Conservation (phyloP, 2,797 vertebrate genomes). For the Sebastes miniatus region DNA sequence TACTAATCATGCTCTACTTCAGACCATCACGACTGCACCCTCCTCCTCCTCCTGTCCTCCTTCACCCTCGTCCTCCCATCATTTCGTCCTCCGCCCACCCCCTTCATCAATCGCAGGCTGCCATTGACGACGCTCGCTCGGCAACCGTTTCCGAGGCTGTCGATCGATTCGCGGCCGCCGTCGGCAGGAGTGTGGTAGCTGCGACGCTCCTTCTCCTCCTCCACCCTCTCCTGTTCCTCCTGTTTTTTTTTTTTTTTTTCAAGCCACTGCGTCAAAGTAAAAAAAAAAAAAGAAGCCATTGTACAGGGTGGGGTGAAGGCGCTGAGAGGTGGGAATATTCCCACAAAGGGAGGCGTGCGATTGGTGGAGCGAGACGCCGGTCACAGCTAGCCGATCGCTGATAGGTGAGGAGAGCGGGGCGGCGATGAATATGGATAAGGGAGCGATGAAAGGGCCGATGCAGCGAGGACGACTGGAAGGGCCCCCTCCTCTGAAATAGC, state of each 20-base stretch:
- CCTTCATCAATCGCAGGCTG: conserved; percentile 44
- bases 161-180: conserved; percentile 62
- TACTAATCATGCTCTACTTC: conserved; percentile 66
- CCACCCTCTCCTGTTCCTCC: conserved; percentile 22
- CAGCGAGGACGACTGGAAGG: conserved; percentile 51
- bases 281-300: conserved; percentile 64
- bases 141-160: conserved; percentile 48
- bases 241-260: conserved; percentile 60
- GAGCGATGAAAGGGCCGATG: conserved; percentile 74
- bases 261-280: conserved; percentile 83
- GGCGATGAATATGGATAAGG: conserved; percentile 83
- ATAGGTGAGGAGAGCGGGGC: conserved; percentile 66
- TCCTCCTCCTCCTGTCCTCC: conserved; percentile 23
- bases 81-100: conserved; percentile 25
- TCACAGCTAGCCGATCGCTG: conserved; percentile 55
- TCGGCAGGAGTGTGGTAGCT: conserved; percentile 59
- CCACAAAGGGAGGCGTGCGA: conserved; percentile 55
- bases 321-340: conserved; percentile 58
- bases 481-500: conserved; percentile 58
- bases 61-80: conserved; percentile 38
- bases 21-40: conserved; percentile 47
- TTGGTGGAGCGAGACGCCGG: conserved; percentile 70
- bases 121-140: conserved; percentile 59
- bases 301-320: conserved; percentile 72
- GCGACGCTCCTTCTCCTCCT: conserved; percentile 43